phyloP scores from a whole-genome alignment of 2,113 vertebrate genomes.

The Coregonus clupeaformis region DNA sequence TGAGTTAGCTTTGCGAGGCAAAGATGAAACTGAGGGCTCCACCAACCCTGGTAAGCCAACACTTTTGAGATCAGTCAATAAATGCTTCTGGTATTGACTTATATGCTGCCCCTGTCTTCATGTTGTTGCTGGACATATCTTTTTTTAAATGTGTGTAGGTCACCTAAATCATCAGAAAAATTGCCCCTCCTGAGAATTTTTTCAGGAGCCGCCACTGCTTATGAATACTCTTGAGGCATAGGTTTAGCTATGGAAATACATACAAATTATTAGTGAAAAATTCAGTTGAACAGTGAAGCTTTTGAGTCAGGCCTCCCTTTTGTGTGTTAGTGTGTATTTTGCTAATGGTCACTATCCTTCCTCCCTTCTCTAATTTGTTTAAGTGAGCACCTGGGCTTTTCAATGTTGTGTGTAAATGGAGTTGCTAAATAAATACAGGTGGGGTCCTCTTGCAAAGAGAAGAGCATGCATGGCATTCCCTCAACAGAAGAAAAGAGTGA shows the following conservation, averaged over 20 bases:
- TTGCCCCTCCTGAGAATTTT: too few species aligned
- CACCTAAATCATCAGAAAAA: too few species aligned
- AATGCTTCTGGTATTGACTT: too few species aligned
- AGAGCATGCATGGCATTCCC: neutral
- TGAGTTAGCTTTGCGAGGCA: too few species aligned
- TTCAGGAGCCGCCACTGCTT: too few species aligned
- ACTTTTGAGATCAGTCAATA: too few species aligned
- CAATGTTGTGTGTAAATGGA: constrained; percentile 43
- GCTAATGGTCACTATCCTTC: constrained; percentile 51
- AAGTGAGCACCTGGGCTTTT: constrained; percentile 59
- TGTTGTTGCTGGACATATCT: too few species aligned
- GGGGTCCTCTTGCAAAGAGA: constrained; percentile 50
- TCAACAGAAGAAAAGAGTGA: constrained; percentile 8
- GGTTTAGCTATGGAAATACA: neutral
- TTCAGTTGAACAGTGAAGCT: constrained; percentile 6
- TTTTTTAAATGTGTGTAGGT: too few species aligned
- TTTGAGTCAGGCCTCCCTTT: neutral
- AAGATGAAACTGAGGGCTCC: too few species aligned
- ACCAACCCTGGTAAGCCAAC: too few species aligned
- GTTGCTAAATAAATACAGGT: constrained; percentile 71
- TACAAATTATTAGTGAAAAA: neutral
- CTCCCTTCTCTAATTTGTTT: constrained; percentile 68
- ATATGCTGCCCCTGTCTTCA: too few species aligned
- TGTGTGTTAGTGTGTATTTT: constrained; percentile 28
- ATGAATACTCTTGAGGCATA: neutral